Evolutionary conservation across 2,888 invertebrate species (phyloP).

Genomic region (Sinhomidia bicolor): DNA sequence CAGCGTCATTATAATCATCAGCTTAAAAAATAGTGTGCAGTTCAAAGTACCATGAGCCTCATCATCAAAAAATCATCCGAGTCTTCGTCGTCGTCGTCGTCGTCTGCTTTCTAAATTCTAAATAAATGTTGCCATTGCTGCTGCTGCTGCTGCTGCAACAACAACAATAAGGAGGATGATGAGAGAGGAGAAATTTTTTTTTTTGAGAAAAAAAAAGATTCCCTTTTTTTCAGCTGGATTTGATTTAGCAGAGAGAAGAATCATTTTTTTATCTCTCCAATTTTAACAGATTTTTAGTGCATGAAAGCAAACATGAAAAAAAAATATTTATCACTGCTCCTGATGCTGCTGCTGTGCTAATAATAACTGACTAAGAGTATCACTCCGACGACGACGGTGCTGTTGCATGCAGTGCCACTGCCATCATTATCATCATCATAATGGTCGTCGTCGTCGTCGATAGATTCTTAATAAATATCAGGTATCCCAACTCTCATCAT

Average conservation of each 20-base stretch:
- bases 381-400: not conserved
- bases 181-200: too few species aligned
- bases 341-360: conserved; percentile 29
- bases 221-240: not conserved
- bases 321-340: conserved; percentile 35
- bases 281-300: not conserved
- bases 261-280: too few species aligned
- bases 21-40: conserved; percentile 65
- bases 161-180: too few species aligned
- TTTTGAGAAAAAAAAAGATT: too few species aligned
- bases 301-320: conserved; percentile 4
- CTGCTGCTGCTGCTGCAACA: conserved; percentile 17
- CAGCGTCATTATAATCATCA: conserved; percentile 72
- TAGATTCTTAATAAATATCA: conserved; percentile 39
- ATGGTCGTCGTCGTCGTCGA: conserved; percentile 1
- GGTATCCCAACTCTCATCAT: not conserved
- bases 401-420: conserved; percentile 49
- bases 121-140: conserved; percentile 5
- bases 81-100: conserved; percentile 7
- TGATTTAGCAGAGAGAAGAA: conserved; percentile 10
- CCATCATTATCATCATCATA: conserved; percentile 56
- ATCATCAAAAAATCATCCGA: conserved; percentile 50
- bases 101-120: conserved; percentile 10
- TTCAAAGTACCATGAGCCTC: conserved; percentile 47
- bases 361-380: conserved; percentile 13